Evolutionary conservation across 64 coral and sea anemone species (phyloP), one percentile per base, ranked within the genome.

Genomic region (Actinia equina): DNA sequence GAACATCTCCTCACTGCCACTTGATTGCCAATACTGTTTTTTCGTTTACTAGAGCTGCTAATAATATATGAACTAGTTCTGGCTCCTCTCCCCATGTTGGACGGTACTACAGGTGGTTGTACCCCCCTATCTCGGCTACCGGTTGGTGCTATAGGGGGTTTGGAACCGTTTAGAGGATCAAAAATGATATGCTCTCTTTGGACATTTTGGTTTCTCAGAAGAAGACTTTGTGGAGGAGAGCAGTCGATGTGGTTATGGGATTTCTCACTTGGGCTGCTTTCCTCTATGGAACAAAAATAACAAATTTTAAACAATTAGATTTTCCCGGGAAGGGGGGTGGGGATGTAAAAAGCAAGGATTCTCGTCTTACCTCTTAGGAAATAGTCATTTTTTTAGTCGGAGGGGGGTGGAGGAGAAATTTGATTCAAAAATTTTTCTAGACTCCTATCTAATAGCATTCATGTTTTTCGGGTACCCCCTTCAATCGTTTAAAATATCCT

Each of bases 231-330:
- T 74, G 69, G 26, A 37, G 30, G 30, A 74, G 26, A 74, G 69
- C 25, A 41, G n/a, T 74, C 69, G 22, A 60, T 58, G n/a, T 42
- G 49, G 54, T 85, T 63, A 85, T 2, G 43, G 19, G 19, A 15
- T 52, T 57, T 82, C 11, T 82, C 80, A 14, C 80, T 82, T 51
- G 83, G 83, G 62, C 51, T 85, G 55, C 83, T 85, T 58, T 85
- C 83, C 17, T 67, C 80, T 82, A 30, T 13, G 17, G 43, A 46
- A n/a, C 8, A 82, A 82, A 67, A 17, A 37, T 61, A 18, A 53
- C 17, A 2, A 85, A 59, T n/a, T 37, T 37, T 37, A 37, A 37
- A 1, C 30, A 0, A 37, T 37, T 37, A 37, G 30, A 37, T 37
- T 37, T 37, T 37, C 30, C 30, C 30, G 30, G 30, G 30, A 1